Evolutionary conservation across 1,140 invertebrate species (phyloP), one percentile per base, ranked within the genome.

Genomic region (Heliothis virescens): DNA sequence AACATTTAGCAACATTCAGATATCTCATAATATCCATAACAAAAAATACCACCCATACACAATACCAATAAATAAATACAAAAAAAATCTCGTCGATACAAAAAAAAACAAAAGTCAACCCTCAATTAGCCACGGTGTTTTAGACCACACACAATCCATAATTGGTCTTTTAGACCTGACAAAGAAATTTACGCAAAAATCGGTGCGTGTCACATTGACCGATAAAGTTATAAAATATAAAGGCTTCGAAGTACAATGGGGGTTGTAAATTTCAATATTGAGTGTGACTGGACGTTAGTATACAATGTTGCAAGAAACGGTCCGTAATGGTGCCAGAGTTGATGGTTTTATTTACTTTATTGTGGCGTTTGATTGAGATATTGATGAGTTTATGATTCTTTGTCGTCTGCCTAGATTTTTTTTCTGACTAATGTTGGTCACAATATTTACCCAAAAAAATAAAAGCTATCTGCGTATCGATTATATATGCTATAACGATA

Each of bases 251-350:
- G 57, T 69, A 89, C 86, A 88, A 88, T 85, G 84, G 76, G 13
- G 52, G 77, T 86, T 85, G 82, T 90, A 90, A 91, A 91, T 89
- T 87, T 87, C 85, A 91, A 87, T 87, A 89, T 91, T 87, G 84
- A 85, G 82, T 82, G 85, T 82, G 79, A 80, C 79, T 76, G 79
- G 79, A 77, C 77, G 53, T 11, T 79, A 63, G 53, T 60, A 34
- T 48, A 90, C 89, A 85, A 79, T 85, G 87, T 89, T 85, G 86
- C 82, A 18, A 34, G 82, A 53, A 15, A 18, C 71, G 65, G 82
- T 85, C 83, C 74, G 57, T 59, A 82, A 82, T 85, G 83, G 85
- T 75, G 53, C 11, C 79, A 83, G 52, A 65, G 26, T 1, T 16
- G 21, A 29, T 7, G 67, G 13, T 71, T 26, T 53, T 71, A 71